phyloP scores from a whole-genome alignment of 2,888 invertebrate species.

The Leucophenga montana region DNA sequence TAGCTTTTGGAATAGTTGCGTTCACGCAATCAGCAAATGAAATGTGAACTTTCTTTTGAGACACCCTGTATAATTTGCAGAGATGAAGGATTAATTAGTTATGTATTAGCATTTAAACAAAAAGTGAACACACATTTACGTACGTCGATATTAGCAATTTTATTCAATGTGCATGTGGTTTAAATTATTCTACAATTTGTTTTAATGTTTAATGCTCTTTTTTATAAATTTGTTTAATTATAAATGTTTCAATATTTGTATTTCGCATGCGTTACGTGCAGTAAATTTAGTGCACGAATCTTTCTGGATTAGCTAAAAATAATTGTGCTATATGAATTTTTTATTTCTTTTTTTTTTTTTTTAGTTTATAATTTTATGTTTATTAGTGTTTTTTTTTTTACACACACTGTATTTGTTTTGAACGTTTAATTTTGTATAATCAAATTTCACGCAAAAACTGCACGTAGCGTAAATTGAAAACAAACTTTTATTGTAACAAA shows the following conservation, averaged over 20 bases:
- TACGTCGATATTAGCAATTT: constrained; percentile 59
- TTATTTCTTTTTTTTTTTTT: too few relatives aligned
- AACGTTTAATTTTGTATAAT: too few relatives aligned
- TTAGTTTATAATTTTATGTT: too few relatives aligned
- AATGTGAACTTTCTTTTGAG: too few relatives aligned
- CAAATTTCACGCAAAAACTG: neutral
- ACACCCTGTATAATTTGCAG: too few relatives aligned
- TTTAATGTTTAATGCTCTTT: constrained; percentile 36
- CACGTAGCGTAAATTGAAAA: neutral
- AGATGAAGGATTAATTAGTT: neutral
- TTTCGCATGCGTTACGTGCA: neutral
- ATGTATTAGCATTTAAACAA: constrained; percentile 19
- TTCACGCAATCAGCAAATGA: too few relatives aligned
- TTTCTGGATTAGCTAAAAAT: neutral
- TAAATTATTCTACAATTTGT: constrained; percentile 44
- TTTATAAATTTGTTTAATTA: constrained; percentile 12
- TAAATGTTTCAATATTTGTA: constrained; percentile 6
- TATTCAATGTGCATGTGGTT: constrained; percentile 50
- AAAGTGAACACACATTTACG: neutral
- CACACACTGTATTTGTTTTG: too few relatives aligned
- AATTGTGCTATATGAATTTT: constrained; percentile 1
- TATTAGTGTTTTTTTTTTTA: neutral
- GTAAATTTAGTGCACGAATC: neutral
- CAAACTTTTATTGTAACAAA: neutral
- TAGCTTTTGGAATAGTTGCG: too few relatives aligned